Base-by-base conservation (phyloP, 2,888 invertebrate species). In the Syritta pipiens region DNA sequence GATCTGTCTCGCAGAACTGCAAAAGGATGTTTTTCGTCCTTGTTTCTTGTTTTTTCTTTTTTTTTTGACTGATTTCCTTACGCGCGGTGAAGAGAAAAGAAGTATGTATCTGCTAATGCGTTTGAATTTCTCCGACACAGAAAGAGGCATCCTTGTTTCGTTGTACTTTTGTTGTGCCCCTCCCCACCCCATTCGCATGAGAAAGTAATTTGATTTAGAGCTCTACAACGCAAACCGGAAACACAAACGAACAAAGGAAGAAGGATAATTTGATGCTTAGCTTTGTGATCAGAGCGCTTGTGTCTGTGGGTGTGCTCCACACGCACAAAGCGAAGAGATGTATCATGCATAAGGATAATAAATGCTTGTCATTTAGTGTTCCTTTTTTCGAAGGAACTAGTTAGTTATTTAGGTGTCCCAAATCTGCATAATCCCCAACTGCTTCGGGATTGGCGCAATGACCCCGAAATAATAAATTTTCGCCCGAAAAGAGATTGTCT, bases 121-220 rank as follows among this genome's bases (percentile, higher is more conserved):
- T 60, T 77, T 53, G 48, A 60, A 26, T 72, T 35, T 48, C 32
- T 22, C 53, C 48, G 67, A 37, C 51, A 19, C 7, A 46, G 37
- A 20, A 24, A 17, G 17, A 63, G 20, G 12, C 24, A 42, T 20
- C 68, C 30, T 35, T 22, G 3, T 12, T 14, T n/a, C n/a, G 9
- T 40, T 5, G 2, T 6, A 5, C 9, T 40, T 20, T 4, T 10
- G 19, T 14, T 14, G 10, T 2, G 0, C 19, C 22, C 14, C 60
- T 5, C 12, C 14, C 17, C 40, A 19, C 17, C 28, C n/a, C 7
- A 12, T 10, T 3, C 51, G n/a, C 37, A 19, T 14, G 26, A 53
- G 10, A 53, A 60, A 77, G 65, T 72, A 65, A 77, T 72, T 77
- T 72, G 77, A 77, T 77, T 77, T 77, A 77, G 60, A 72, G 72